phyloP scores from a whole-genome alignment of 2,888 invertebrate genomes.

The Cataglyphis albicans region DNA sequence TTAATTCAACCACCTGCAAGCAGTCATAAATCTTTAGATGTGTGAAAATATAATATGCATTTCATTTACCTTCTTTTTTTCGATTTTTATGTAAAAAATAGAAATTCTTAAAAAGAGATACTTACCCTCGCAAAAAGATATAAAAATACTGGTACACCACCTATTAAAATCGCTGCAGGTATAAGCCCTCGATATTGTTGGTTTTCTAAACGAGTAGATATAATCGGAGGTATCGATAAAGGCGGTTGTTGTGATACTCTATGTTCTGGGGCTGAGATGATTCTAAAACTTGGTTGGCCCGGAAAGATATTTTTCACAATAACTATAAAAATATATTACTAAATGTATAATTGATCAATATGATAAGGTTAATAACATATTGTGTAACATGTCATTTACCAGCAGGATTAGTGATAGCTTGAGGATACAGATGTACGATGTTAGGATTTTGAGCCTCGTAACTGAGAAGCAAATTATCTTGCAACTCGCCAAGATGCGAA shows the following conservation, averaged over 20 bases:
- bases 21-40: constrained; percentile 3
- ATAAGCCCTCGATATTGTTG: constrained; percentile 87
- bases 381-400: constrained; percentile 69
- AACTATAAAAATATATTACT: constrained; percentile 68
- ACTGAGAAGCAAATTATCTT: constrained; percentile 88
- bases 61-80: not conserved
- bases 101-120: constrained; percentile 31
- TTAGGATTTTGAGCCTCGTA: constrained; percentile 89
- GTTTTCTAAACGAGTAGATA: constrained; percentile 84
- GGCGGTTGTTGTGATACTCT: constrained; percentile 86
- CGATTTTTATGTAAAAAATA: not conserved
- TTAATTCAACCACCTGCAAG: constrained; percentile 89
- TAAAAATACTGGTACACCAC: constrained; percentile 89
- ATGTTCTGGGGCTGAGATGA: constrained; percentile 85
- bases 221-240: constrained; percentile 83
- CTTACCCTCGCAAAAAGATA: constrained; percentile 90
- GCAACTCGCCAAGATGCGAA: constrained; percentile 87
- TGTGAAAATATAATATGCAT: not conserved
- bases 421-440: constrained; percentile 86
- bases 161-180: constrained; percentile 88
- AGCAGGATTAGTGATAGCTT: constrained; percentile 84
- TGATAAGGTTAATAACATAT: not conserved
- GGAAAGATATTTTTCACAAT: constrained; percentile 85
- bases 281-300: constrained; percentile 85
- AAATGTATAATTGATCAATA: constrained; percentile 13